A percentile compares a stretch with the other conserved stretches of the same genome.
These are phyloP conservation scores for Drosophila tristis DNA, from an alignment of 1,140 invertebrate genomes.

Conservation along the genomic window DNA sequence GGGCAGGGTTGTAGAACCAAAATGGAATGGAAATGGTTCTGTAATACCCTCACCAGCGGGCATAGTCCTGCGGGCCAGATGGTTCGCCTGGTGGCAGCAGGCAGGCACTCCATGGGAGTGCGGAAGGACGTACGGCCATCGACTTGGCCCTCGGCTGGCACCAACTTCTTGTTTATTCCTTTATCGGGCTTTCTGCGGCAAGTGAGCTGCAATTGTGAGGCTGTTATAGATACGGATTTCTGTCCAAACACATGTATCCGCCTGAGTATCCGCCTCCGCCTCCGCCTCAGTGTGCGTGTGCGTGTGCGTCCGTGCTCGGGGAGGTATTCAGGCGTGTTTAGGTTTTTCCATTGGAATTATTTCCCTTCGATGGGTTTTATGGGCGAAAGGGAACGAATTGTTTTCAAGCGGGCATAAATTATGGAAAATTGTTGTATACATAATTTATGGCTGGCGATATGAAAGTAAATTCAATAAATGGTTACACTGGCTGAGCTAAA, in stretches of 20 bases:
- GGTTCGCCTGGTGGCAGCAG: too few relatives aligned
- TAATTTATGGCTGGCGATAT: slow-evolving; percentile 63
- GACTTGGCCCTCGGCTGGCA: too few relatives aligned
- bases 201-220: slow-evolving; percentile 73
- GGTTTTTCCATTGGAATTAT: slow-evolving; percentile 66
- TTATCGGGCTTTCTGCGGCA: slow-evolving; percentile 63
- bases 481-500: slow-evolving; percentile 4
- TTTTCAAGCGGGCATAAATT: slow-evolving; percentile 72
- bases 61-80: too few relatives aligned
- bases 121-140: neutral
- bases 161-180: slow-evolving; percentile 39
- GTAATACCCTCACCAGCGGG: neutral
- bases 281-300: slow-evolving; percentile 14
- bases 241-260: slow-evolving; percentile 34
- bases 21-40: slow-evolving; percentile 59
- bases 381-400: slow-evolving; percentile 45
- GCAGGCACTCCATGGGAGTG: neutral
- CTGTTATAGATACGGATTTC: slow-evolving; percentile 64
- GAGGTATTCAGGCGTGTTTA: slow-evolving; percentile 65
- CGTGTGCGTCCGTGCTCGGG: slow-evolving; percentile 28
- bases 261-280: neutral
- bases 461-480: slow-evolving; percentile 62
- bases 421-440: slow-evolving; percentile 68
- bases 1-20: slow-evolving; percentile 56
- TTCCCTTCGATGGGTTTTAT: slow-evolving; percentile 58